A percentile compares a stretch with the other conserved stretches of the same genome.
phyloP scores from a whole-genome alignment of 2,797 vertebrate species.

The Percopsis omiscomaycus region DNA sequence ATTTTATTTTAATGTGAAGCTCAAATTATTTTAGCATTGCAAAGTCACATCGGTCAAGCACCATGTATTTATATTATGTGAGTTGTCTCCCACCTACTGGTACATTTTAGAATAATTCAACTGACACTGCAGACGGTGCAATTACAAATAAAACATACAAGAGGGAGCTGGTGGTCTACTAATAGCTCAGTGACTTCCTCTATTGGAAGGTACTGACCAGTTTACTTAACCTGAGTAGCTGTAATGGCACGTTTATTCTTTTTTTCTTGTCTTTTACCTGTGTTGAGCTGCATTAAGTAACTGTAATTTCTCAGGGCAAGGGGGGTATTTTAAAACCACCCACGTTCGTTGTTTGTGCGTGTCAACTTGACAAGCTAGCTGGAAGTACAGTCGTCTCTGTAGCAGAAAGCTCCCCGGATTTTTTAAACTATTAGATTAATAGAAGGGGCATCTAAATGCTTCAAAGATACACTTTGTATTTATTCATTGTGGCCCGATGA shows the following conservation, averaged over 20 bases:
- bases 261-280: not conserved
- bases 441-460: conserved; percentile 15
- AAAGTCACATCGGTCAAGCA: no score
- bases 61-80: conserved; percentile 5
- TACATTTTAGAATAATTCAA: not conserved
- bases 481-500: not conserved
- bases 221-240: not conserved
- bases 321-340: conserved; percentile 24
- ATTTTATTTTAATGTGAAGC: no score
- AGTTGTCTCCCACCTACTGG: conserved; percentile 42
- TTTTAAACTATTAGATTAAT: not conserved
- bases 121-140: no score
- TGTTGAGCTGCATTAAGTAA: not conserved
- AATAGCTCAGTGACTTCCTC: conserved; percentile 36
- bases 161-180: conserved; percentile 52
- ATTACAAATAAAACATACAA: conserved; percentile 30
- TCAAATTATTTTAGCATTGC: no score
- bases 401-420: not conserved
- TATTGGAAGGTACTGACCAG: conserved; percentile 29
- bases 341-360: conserved; percentile 38
- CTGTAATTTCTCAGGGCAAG: not conserved
- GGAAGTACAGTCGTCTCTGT: not conserved
- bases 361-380: conserved; percentile 13
- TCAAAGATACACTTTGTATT: not conserved
- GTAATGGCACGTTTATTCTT: no score